Evolutionary conservation across 2,888 invertebrate species (phyloP).

Genomic region (Heliconius sara): DNA sequence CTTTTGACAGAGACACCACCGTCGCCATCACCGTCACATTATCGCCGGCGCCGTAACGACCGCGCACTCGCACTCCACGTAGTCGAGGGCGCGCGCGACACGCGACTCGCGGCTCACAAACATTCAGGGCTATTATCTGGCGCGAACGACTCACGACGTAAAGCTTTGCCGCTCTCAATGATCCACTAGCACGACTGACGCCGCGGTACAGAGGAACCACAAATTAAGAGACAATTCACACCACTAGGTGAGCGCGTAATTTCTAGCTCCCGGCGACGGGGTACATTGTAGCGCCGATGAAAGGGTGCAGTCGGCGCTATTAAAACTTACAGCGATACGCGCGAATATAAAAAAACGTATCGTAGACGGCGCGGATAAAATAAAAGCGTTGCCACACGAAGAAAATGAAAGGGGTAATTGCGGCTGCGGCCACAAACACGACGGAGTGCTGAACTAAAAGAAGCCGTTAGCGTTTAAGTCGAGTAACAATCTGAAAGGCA

Average conservation of each 20-base stretch:
- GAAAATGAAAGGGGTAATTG: constrained; percentile 75
- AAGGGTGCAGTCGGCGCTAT: constrained; percentile 67
- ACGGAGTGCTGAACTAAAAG: constrained; percentile 70
- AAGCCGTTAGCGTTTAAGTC: constrained; percentile 68
- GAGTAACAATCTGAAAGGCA: constrained; percentile 61
- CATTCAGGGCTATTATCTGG: constrained; percentile 62
- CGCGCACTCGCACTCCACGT: constrained; percentile 44
- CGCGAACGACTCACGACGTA: constrained; percentile 58
- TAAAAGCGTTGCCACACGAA: constrained; percentile 69
- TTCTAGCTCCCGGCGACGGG: constrained; percentile 56
- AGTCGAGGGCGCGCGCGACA: constrained; percentile 54
- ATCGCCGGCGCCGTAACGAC: constrained; percentile 42
- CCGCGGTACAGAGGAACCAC: constrained; percentile 59
- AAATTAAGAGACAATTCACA: constrained; percentile 69
- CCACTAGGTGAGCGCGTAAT: constrained; percentile 59
- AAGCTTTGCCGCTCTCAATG: constrained; percentile 71
- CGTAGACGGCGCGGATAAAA: constrained; percentile 68
- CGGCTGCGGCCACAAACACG: constrained; percentile 71
- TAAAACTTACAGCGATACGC: constrained; percentile 67
- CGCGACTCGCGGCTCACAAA: constrained; percentile 58
- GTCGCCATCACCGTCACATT: constrained; percentile 47
- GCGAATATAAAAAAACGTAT: constrained; percentile 61
- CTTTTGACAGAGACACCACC: constrained; percentile 47
- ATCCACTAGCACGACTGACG: constrained; percentile 58
- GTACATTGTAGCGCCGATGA: constrained; percentile 56